A percentile compares a stretch with the other conserved stretches of the same genome.
These are phyloP conservation scores for Maconellicoccus hirsutus DNA, from an alignment of 1,140 invertebrate genomes.

Conservation along the genomic window DNA sequence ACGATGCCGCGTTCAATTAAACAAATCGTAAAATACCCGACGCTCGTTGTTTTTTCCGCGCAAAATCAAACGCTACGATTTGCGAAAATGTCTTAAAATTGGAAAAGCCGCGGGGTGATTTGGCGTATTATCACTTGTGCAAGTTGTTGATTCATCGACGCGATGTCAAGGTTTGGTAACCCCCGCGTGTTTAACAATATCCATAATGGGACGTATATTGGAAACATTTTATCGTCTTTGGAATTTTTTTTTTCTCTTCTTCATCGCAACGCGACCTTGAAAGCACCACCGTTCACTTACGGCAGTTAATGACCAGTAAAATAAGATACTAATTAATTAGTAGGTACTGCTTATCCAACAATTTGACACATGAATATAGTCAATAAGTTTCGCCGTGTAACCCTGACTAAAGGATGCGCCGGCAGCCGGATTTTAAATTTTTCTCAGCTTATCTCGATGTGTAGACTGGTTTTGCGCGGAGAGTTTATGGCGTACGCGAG, in stretches of 20 bases:
- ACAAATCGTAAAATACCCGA: no score
- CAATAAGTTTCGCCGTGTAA: background rate
- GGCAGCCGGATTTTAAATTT: no score
- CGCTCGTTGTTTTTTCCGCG: no score
- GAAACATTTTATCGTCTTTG: slow-evolving; percentile 1
- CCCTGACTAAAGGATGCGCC: background rate
- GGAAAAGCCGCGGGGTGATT: background rate
- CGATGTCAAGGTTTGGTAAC: slow-evolving; percentile 3
- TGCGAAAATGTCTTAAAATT: background rate
- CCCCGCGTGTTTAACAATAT: background rate
- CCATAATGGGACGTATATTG: slow-evolving; percentile 5
- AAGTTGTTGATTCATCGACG: background rate
- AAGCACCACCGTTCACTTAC: slow-evolving; percentile 12
- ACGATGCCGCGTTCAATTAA: background rate
- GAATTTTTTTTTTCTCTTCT: slow-evolving; percentile 16
- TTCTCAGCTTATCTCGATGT: no score
- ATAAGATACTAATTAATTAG: slow-evolving; percentile 21
- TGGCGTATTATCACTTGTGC: background rate
- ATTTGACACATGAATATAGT: slow-evolving; percentile 7
- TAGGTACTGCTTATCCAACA: slow-evolving; percentile 2
- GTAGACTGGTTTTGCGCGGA: no score
- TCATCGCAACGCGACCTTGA: slow-evolving; percentile 7
- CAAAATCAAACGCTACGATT: background rate
- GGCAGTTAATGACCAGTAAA: slow-evolving; percentile 16
- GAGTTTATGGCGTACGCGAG: no score